Conservation (phyloP, 2,797 vertebrate genomes). For the Propithecus perrieri region DNA sequence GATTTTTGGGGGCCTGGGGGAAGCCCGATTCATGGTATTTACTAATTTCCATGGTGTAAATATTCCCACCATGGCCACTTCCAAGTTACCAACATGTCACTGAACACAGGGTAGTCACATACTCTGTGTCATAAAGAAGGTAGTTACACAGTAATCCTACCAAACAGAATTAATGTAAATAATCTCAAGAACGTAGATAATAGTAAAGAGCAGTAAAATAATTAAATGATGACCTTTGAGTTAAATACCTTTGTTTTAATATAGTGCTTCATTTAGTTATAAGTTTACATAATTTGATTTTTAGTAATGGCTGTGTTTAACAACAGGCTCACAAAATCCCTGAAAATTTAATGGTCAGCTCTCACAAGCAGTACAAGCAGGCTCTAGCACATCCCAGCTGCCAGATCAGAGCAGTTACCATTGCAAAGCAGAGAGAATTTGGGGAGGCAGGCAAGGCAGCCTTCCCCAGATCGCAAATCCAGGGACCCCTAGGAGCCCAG, state of each 20-base stretch:
- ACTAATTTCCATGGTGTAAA: neutral
- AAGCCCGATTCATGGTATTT: neutral
- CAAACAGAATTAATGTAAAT: neutral
- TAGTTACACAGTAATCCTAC: neutral
- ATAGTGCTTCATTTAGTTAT: neutral
- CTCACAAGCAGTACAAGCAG: neutral
- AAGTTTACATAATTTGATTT: neutral
- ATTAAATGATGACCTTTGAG: neutral
- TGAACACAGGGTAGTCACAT: neutral
- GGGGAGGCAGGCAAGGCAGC: neutral
- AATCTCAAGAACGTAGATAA: neutral
- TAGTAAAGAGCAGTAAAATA: neutral
- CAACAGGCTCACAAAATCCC: neutral
- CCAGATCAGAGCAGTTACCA: neutral
- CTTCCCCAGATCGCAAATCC: neutral
- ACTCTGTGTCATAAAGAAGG: neutral
- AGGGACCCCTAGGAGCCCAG: neutral
- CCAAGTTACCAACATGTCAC: neutral
- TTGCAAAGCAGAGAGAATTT: neutral
- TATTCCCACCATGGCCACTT: neutral
- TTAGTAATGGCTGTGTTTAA: neutral
- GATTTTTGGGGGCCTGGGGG: neutral
- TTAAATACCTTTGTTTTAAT: slow-evolving; percentile 28
- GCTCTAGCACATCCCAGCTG: rapidly evolving
- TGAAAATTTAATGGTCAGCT: neutral